Evolutionary conservation across 2,113 vertebrate genomes (phyloP), one percentile per base, ranked within the genome.

Genomic region (Dicrurus megarhynchus): DNA sequence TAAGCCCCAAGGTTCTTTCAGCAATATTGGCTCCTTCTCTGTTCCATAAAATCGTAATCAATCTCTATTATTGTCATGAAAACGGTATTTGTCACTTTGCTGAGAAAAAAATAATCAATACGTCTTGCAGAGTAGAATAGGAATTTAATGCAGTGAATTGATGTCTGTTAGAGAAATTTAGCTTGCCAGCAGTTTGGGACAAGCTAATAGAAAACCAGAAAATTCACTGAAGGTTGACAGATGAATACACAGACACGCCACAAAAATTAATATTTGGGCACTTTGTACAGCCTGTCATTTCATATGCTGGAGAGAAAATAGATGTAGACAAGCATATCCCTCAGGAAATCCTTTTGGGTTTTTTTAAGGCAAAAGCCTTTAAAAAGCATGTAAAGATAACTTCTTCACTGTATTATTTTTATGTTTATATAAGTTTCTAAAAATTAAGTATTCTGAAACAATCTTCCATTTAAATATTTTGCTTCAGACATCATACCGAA

Each of bases 51-150:
- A 98, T 96, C 3, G 71, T 97, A 98, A 98, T 98, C 98, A 98
- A 98, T 98, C 98, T 98, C 98, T 97, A 98, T 98, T 98, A 98
- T 95, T 94, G 96, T 98, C 98, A 98, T 96, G 97, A 98, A 98
- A 98, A 98, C 96, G 95, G 97, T 98, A 98, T 98, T 98, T 98
- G 98, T 97, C 98, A 98, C 95, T 98, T 97, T 77, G 90, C 97
- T 95, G 95, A 95, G 96, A 61, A 91, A 97, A 98, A 98, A 98
- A 90, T 49, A 98, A 98, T 98, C 98, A 98, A 98, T 98, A 97
- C 39, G 10, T 96, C 97, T 98, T 98, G 96, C 95, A 98, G 97
- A 97, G 96, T 82, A 97, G 98, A 98, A 95, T 93, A 97, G 94
- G 95, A 97, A 97, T 97, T 98, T 98, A 98, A 98, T 98, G 96